Evolutionary conservation across 2,888 invertebrate genomes (phyloP), one percentile per base, ranked within the genome.

Genomic region (Philhelius pedissequus): DNA sequence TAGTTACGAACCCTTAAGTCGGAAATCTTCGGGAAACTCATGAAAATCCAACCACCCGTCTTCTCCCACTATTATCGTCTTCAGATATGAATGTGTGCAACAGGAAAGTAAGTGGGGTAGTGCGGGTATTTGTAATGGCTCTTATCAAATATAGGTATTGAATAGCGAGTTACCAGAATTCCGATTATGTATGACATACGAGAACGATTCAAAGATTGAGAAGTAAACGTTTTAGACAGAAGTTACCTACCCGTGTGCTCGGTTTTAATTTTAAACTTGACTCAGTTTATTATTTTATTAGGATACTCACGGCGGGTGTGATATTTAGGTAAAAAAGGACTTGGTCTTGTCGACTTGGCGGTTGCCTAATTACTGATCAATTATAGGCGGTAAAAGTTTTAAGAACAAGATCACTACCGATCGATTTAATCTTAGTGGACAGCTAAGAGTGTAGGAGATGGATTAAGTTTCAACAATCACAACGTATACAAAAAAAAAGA

Each of bases 101-200:
- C 84, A 84, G 84, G 84, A 84, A 71, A 71, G 38, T 27, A 70
- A 75, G 75, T 84, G 80, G 80, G 79, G 84, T 84, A 80, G 84
- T 80, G 71, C 80, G 71, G 66, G 60, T 48, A 56, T 40, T 58
- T 13, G n/a, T 20, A 54, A 45, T 48, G 52, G 48, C 5, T 66
- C n/a, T 32, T 18, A 32, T 25, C 60, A 70, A 70, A 48, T n/a
- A n/a, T n/a, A n/a, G 52, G 70, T 56, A 50, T 32, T 54, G 35
- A 62, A 20, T 22, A 69, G 48, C 15, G 45, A 11, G 22, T 32
- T 56, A 52, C 60, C 18, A 15, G 32, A 56, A 43, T 54, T 62
- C 58, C 60, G 43, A 30, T 45, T 30, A 20, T 58, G 30, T 50
- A 35, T 52, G 35, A 43, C 52, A 73, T 68, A 71, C 68, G 54